Conservation (phyloP, 2,113 vertebrate species). For the Apeltes quadracus region DNA sequence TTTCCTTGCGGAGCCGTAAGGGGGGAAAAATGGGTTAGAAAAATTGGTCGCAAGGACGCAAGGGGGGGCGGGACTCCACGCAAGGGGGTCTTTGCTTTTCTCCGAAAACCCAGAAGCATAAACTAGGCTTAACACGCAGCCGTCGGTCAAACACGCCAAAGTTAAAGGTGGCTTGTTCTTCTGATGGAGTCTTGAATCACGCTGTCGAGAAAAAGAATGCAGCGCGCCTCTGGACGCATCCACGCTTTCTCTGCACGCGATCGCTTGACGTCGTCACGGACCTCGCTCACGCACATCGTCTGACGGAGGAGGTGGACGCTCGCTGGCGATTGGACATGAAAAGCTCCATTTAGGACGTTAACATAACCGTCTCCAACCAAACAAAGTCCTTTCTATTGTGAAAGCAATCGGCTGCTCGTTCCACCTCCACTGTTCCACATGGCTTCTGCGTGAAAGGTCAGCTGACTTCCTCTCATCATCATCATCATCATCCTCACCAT, state of each 20-base stretch:
- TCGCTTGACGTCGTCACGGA: slow-evolving; percentile 39
- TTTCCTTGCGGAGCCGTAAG: no score
- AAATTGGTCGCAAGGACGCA: no score
- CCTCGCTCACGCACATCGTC: slow-evolving; percentile 47
- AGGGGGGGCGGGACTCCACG: no score
- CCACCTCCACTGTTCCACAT: slow-evolving; percentile 38
- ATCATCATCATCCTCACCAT: slow-evolving; percentile 56
- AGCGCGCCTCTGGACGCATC: slow-evolving; percentile 30
- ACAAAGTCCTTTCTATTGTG: no score
- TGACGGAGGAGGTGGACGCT: slow-evolving; percentile 31
- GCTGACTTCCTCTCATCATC: slow-evolving; percentile 47
- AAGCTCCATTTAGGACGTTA: not conserved
- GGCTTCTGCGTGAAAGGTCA: slow-evolving; percentile 58
- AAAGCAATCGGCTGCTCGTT: not conserved
- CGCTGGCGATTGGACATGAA: no score
- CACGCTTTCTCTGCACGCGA: slow-evolving; percentile 64
- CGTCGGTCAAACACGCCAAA: slow-evolving; percentile 61
- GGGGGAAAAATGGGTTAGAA: no score
- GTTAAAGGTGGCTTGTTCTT: slow-evolving; percentile 56
- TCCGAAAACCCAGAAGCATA: no score
- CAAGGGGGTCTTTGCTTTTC: no score
- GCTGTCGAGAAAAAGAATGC: slow-evolving; percentile 59
- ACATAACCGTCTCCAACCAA: no score
- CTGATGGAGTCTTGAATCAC: slow-evolving; percentile 58
- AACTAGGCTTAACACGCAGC: slow-evolving; percentile 26